Evolutionary conservation across 1,140 invertebrate species (phyloP).

Genomic region (Acromyrmex heyeri): DNA sequence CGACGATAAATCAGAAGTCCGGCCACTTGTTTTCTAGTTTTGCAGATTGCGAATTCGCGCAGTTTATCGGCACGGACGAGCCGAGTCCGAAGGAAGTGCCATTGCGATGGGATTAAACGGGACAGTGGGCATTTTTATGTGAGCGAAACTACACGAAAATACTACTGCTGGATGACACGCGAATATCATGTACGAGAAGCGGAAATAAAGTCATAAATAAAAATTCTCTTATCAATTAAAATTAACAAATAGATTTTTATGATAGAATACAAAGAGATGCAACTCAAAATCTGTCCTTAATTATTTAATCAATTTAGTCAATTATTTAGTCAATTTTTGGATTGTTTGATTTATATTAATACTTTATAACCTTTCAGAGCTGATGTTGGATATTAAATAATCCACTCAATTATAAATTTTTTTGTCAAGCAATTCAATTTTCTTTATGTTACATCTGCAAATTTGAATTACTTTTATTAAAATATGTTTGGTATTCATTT

Average conservation of each 20-base stretch:
- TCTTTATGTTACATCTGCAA: no score
- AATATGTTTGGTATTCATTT: no score
- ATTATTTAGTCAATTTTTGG: neutral
- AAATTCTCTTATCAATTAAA: slow-evolving; percentile 20
- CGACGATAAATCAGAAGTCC: slow-evolving; percentile 77
- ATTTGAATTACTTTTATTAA: no score
- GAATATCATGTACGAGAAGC: neutral
- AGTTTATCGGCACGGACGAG: slow-evolving; percentile 64
- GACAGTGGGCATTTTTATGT: slow-evolving; percentile 50
- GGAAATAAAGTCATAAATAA: neutral
- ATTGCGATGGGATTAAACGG: slow-evolving; percentile 66
- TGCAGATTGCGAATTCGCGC: slow-evolving; percentile 79
- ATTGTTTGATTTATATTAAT: neutral
- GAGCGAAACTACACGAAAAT: neutral
- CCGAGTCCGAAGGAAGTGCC: slow-evolving; percentile 69
- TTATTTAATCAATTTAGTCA: neutral
- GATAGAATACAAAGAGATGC: neutral
- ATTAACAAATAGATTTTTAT: neutral
- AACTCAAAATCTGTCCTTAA: neutral
- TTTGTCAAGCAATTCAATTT: no score
- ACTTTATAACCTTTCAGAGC: no score
- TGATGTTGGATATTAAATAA: no score
- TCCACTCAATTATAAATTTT: no score
- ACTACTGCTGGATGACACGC: neutral
- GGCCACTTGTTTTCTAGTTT: slow-evolving; percentile 76